Base-by-base conservation (phyloP, 2,888 invertebrate species). In the Bellardia pandia region DNA sequence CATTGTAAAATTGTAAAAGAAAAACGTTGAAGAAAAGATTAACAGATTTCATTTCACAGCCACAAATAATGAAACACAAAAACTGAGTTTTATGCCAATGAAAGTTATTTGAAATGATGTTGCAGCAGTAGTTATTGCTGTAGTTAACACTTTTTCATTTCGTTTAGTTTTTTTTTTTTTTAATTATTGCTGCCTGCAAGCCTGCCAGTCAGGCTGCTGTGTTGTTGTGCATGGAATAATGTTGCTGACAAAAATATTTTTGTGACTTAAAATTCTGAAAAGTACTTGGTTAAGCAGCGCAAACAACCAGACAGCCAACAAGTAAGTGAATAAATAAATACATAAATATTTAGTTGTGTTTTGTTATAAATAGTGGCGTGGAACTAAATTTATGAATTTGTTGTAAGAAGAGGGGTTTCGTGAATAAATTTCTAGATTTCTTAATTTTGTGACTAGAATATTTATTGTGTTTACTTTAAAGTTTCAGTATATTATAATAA, bases 81-180 rank as follows among this genome's bases (percentile, higher is more conserved):
- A 69, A 83, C n/a, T 77, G 62, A 77, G n/a, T 83, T 83, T 60
- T n/a, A 62, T 77, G 71, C 83, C 71, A 83, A 83, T 71, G 83
- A 83, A 83, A 83, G 83, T 83, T 83, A 77, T 69, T 71, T 76
- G n/a, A 62, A 42, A 62, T 58, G 16, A 58, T 60, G 48, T 33
- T 42, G 16, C 42, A 37, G 58, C 14, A 1, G 45, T 45, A 33
- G 37, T 16, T 45, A 58, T 8, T 68, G 79, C 30, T 56, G 30
- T 42, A 56, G 37, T 75, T 82, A 68, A 40, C 66, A 69, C 69
- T 45, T 69, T 76, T 80, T 62, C 14, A 48, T 16, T 76, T 6
- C 30, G 14, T 68, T 58, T 64, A 33, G 23, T 23, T 58, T 62
- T 76, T 23, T 23, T 23, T 1, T 23, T 23, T n/a, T n/a, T n/a